Percentiles rank a stretch among this genome's conserved stretches.
These are phyloP conservation scores for Strongylocentrotus purpuratus DNA, from an alignment of 35 echinoderm and acorn worm genomes.

Conservation along the genomic window DNA sequence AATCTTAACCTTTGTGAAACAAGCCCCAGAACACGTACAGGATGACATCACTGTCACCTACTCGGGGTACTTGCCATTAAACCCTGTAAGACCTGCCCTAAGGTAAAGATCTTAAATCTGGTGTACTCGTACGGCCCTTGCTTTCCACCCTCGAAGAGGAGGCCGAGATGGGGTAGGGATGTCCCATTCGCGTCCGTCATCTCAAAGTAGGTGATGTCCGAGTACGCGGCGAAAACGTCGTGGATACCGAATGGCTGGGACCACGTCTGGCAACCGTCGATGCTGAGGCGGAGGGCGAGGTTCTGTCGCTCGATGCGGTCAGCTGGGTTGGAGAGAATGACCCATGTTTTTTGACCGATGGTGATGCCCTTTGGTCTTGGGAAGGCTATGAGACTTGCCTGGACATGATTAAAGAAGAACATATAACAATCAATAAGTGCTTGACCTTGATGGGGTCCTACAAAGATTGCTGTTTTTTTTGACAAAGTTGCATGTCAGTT, in stretches of 20 bases:
- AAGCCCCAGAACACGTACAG: too few species aligned
- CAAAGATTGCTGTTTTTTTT: too few species aligned
- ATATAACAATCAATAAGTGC: neutral
- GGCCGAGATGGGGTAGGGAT: neutral
- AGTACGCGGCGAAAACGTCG: conserved; percentile 68
- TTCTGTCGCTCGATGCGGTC: conserved; percentile 56
- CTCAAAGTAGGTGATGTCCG: conserved; percentile 86
- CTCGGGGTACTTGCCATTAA: neutral
- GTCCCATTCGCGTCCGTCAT: neutral
- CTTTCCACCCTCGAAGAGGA: conserved; percentile 20
- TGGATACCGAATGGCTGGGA: conserved; percentile 66
- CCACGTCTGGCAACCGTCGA: conserved; percentile 83
- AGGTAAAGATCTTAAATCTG: neutral
- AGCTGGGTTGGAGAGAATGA: conserved; percentile 90
- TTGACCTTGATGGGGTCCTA: too few species aligned
- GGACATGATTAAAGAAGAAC: neutral
- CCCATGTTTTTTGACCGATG: conserved; percentile 67
- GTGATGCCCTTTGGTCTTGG: conserved; percentile 33
- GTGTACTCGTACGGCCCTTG: conserved; percentile 7
- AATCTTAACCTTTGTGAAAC: too few species aligned
- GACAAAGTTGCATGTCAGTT: too few species aligned
- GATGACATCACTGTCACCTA: neutral
- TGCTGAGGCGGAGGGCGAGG: conserved; percentile 76
- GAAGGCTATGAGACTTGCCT: conserved; percentile 87
- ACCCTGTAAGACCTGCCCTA: conserved; percentile 13